Base-by-base conservation (phyloP, 2,113 vertebrate genomes). In the Crocuta crocuta region DNA sequence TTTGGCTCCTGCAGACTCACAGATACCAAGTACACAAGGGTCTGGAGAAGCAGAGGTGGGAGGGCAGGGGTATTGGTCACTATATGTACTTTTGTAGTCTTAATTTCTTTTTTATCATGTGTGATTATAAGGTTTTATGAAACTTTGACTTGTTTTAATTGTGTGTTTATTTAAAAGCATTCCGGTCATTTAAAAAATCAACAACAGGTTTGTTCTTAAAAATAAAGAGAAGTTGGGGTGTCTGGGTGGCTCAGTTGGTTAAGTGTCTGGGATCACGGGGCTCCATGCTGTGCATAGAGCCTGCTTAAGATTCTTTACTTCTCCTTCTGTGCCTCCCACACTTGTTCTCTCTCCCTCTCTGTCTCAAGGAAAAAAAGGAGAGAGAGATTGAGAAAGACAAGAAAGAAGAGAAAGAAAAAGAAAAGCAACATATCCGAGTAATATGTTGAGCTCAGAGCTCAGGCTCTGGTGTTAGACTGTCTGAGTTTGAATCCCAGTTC, bases 151-250 rank as follows among this genome's bases (percentile, higher is more conserved):
- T 96, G 31, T 78, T 93, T 88, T 68, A 83, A 48, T 70, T 73
- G 26, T 91, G 76, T 43, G 26, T 95, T 93, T 94, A 82, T 61
- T 97, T 95, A 94, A 68, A 91, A 94, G 10, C 70, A 93, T 94
- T 86, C 4, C 4, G 76, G 90, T 93, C 31, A 33, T 81, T 95
- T 91, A 23, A 63, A 81, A 96, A 73, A 24, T 71, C 89, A 71
- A 68, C 26, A 87, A 19, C 31, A 92, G 26, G 50, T 76, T 87
- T 84, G 31, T 94, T 95, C 39, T 71, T 85, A 92, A 96, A 88
- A 80, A 55, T 74, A 61, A 45, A 70, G 55, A 83, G 43, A 94
- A 84, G 21, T 61, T 23, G 21, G 58, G 58, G 58, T 61, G 58
- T 0, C 21, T 23, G 21, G 21, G 58, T 61, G 58, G 21, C 21